Evolutionary conservation across 1,140 invertebrate species (phyloP).

Genomic region (Druon quercuslanigerum): DNA sequence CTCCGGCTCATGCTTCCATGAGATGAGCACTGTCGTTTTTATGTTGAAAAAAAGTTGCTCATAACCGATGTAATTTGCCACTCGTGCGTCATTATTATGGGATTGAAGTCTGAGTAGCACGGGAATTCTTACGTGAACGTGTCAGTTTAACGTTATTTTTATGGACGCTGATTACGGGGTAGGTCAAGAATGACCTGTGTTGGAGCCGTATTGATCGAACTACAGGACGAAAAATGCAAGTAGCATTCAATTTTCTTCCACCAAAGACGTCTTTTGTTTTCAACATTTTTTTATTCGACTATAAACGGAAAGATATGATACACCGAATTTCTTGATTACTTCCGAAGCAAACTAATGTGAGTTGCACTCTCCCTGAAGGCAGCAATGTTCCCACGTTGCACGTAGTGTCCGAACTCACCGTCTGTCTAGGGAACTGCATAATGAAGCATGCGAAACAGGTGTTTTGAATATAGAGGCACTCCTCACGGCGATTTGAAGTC

Average conservation of each 20-base stretch:
- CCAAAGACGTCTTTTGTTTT: no score
- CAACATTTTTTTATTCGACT: no score
- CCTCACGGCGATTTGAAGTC: slow-evolving; percentile 7
- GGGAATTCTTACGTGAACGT: slow-evolving; percentile 14
- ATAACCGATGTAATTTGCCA: slow-evolving; percentile 21
- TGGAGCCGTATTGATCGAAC: background rate
- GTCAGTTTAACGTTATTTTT: slow-evolving; percentile 28
- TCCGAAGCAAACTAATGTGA: background rate
- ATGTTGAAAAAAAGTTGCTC: slow-evolving; percentile 13
- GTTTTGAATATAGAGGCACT: slow-evolving; percentile 13
- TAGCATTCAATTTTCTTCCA: background rate
- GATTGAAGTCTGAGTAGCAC: slow-evolving; percentile 9
- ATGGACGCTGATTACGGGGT: slow-evolving; percentile 19
- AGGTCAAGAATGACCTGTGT: slow-evolving; percentile 24
- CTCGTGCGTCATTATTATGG: slow-evolving; percentile 11
- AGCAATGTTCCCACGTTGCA: background rate
- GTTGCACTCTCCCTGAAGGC: slow-evolving; percentile 1
- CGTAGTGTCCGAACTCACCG: background rate
- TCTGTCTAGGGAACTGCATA: slow-evolving; percentile 12
- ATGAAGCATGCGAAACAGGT: slow-evolving; percentile 24
- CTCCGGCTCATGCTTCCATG: slow-evolving; percentile 1
- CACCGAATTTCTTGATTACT: background rate
- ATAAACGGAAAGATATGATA: no score
- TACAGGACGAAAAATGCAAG: background rate
- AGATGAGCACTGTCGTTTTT: slow-evolving; percentile 4